Percentiles rank a stretch among this genome's conserved stretches.
Conservation (phyloP, 2,888 invertebrate species). For the Catocala sponsa region DNA sequence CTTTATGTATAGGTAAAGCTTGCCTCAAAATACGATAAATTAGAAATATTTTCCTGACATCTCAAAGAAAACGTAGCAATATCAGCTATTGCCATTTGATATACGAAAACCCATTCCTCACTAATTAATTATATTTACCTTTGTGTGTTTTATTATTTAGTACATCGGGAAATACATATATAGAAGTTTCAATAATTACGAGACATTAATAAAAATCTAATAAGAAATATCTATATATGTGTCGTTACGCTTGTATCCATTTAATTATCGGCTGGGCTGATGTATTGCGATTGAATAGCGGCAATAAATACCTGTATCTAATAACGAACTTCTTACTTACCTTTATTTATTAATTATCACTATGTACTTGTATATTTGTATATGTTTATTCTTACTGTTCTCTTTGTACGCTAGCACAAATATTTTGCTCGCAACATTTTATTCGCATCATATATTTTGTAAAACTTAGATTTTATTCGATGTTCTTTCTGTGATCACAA, state of each 20-base stretch:
- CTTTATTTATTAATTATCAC: constrained; percentile 34
- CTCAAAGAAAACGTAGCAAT: constrained; percentile 1
- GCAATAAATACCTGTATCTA: constrained; percentile 48
- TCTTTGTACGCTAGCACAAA: neutral
- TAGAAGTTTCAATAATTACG: constrained; percentile 42
- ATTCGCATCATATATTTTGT: constrained; percentile 1
- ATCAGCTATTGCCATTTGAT: neutral
- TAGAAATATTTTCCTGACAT: neutral
- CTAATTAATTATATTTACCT: neutral
- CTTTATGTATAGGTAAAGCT: neutral
- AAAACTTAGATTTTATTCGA: constrained; percentile 3
- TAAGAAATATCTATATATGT: constrained; percentile 33
- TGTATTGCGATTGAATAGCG: constrained; percentile 43
- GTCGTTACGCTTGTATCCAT: constrained; percentile 33
- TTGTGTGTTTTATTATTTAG: neutral
- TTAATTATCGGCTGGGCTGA: constrained; percentile 48
- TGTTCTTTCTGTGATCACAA: constrained; percentile 7
- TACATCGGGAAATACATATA: constrained; percentile 27
- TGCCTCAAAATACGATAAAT: no score
- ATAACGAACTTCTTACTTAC: constrained; percentile 40
- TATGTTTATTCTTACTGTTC: neutral
- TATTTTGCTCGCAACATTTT: constrained; percentile 5
- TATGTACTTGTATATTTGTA: neutral
- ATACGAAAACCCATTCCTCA: neutral
- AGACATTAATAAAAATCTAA: constrained; percentile 45